Evolutionary conservation across 2,113 vertebrate genomes (phyloP).

Genomic region (Misgurnus anguillicaudatus): DNA sequence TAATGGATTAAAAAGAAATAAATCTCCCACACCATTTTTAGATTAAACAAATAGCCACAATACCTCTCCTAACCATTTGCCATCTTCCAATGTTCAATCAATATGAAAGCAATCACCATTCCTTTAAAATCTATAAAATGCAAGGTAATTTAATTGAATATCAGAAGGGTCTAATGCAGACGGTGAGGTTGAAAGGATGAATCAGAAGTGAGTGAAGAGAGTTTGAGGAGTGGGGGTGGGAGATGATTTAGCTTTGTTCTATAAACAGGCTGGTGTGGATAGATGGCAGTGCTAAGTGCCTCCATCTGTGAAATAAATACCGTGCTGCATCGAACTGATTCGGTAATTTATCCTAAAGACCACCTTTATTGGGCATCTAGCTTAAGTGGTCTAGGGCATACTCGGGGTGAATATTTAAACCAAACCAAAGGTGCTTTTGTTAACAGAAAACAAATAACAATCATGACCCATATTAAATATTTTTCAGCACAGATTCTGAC

Average conservation of each 20-base stretch:
- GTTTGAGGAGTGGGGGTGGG: not conserved
- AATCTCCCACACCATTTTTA: not conserved
- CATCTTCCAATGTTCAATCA: constrained; percentile 4
- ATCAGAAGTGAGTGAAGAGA: not conserved
- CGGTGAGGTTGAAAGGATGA: not conserved
- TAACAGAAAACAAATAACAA: no score
- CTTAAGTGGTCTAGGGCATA: not conserved
- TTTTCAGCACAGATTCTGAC: no score
- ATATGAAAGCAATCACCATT: constrained; percentile 19
- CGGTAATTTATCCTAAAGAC: constrained; percentile 49
- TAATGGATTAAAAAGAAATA: no score
- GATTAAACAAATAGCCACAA: constrained; percentile 8
- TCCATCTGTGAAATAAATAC: constrained; percentile 65
- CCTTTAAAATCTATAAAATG: not conserved
- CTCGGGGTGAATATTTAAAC: not conserved
- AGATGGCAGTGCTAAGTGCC: constrained; percentile 61
- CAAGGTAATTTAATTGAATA: not conserved
- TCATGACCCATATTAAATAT: no score
- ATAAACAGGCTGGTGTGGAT: constrained; percentile 24
- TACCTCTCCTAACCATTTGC: not conserved
- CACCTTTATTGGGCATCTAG: constrained; percentile 3
- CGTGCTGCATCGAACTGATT: constrained; percentile 15
- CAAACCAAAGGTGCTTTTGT: no score
- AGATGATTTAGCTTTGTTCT: constrained; percentile 1
- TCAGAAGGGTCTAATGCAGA: not conserved